Conservation (phyloP, 64 coral and sea anemone species). For the Montipora capricornis region DNA sequence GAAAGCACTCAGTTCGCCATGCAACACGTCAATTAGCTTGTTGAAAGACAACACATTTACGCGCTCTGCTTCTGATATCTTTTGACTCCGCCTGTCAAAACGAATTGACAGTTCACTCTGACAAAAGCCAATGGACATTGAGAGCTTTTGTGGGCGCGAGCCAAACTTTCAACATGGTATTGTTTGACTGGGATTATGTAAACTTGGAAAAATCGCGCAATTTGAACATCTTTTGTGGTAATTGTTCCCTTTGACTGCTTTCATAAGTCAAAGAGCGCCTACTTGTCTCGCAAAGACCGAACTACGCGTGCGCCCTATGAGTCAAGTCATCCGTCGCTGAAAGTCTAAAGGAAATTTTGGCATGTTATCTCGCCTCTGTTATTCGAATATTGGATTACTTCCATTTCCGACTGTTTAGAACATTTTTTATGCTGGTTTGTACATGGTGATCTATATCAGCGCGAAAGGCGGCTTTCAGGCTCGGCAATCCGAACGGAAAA, state of each 20-base stretch:
- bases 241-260: slow-evolving; percentile 89
- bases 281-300: slow-evolving; percentile 36
- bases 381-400: slow-evolving; percentile 45
- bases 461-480: slow-evolving; percentile 30
- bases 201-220: slow-evolving; percentile 95
- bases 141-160: slow-evolving; percentile 88
- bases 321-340: slow-evolving; percentile 1
- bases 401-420: slow-evolving; percentile 42
- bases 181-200: slow-evolving; percentile 95
- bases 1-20: slow-evolving; percentile 40
- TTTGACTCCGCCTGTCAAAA: slow-evolving; percentile 93
- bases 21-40: slow-evolving; percentile 59
- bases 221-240: slow-evolving; percentile 88
- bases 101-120: slow-evolving; percentile 88
- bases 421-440: slow-evolving; percentile 27
- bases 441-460: slow-evolving; percentile 45
- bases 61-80: slow-evolving; percentile 75
- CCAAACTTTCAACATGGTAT: slow-evolving; percentile 84
- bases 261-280: slow-evolving; percentile 78
- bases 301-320: slow-evolving; percentile 1
- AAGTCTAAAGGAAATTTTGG: slow-evolving; percentile 32
- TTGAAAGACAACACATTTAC: slow-evolving; percentile 67
- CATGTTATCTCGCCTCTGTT: slow-evolving; percentile 18
- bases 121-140: slow-evolving; percentile 95
- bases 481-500: slow-evolving; percentile 65